Evolutionary conservation across 2,113 vertebrate genomes (phyloP), one percentile per base, ranked within the genome.

Genomic region (Varanus komodoensis): DNA sequence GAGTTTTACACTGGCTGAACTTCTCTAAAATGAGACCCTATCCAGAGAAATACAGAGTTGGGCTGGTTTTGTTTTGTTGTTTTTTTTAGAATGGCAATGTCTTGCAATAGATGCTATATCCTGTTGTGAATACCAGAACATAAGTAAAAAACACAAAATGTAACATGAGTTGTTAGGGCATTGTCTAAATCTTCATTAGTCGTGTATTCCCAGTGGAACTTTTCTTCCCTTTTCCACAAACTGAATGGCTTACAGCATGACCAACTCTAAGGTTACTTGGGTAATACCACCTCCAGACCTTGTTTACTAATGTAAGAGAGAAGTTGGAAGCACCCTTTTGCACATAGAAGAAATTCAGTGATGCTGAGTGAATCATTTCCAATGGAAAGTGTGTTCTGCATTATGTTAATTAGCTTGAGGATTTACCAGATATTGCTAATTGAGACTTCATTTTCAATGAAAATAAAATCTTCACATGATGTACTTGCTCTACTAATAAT

Each of bases 381-480:
- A 54, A 38, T n/a, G 25, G 25, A 52, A 52, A 82, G 57, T 69
- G 79, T 29, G 64, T 67, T 68, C 78, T 80, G 44, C 64, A 61
- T 87, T 61, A 4, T 64, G 8, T 78, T 19, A 67, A 87, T 71
- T 81, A 57, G 8, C 50, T 54, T 86, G 52, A 74, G 61, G 21
- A 1, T 34, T 86, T 57, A 27, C 23, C 11, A 75, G 19, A 86
- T 34, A 84, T n/a, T 54, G 19, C 44, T 54, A 68, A 34, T 1
- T 27, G 67, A 81, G 48, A 14, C 54, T 71, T 19, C 48, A 71
- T 81, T 81, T 88, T 23, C 32, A 82, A 88, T 81, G 68, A 19
- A 81, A 81, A 19, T 48, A 88, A 81, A 88, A 88, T 23, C 21
- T 80, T 34, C 44, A 81, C 48, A 71, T 81, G 64, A 54, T 81